A percentile compares a stretch with the other conserved stretches of the same genome.
phyloP scores from a whole-genome alignment of 2,888 invertebrate species.

The Macropis europaea region DNA sequence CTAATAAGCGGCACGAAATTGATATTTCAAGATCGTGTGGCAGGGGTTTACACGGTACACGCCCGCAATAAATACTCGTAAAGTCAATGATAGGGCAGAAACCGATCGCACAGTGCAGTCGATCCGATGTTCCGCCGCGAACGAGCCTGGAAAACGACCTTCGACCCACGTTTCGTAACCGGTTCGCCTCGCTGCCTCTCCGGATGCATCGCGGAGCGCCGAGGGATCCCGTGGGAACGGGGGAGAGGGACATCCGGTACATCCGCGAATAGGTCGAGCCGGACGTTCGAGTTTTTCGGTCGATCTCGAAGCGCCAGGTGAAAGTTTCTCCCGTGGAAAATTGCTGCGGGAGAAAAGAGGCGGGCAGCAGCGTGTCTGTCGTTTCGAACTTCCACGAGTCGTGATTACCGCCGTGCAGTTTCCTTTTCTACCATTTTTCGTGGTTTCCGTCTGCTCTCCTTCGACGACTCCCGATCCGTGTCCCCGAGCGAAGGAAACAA shows the following conservation, averaged over 20 bases:
- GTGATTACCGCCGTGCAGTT: slow-evolving; percentile 49
- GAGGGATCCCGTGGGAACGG: slow-evolving; percentile 54
- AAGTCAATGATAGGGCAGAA: slow-evolving; percentile 57
- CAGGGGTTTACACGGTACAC: slow-evolving; percentile 10
- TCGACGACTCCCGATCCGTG: background rate
- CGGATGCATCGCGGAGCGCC: slow-evolving; percentile 5
- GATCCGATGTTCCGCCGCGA: slow-evolving; percentile 30
- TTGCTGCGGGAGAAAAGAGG: slow-evolving; percentile 39
- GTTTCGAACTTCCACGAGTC: slow-evolving; percentile 49
- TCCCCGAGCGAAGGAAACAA: slow-evolving; percentile 39
- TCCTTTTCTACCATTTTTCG: slow-evolving; percentile 27
- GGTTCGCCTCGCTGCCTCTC: slow-evolving; percentile 52
- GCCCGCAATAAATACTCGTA: slow-evolving; percentile 56
- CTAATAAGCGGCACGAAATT: slow-evolving; percentile 42
- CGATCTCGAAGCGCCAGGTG: no score
- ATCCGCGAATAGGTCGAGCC: slow-evolving; percentile 16
- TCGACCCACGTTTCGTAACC: slow-evolving; percentile 59
- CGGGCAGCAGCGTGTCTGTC: slow-evolving; percentile 33
- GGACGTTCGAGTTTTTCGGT: no score
- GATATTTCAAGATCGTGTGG: slow-evolving; percentile 44
- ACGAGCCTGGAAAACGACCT: slow-evolving; percentile 52
- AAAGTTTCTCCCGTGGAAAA: slow-evolving; percentile 44
- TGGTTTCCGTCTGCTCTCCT: background rate
- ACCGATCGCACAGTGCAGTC: slow-evolving; percentile 46
- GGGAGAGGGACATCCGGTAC: slow-evolving; percentile 6